Conservation (phyloP, 2,888 invertebrate species). For the Drosophila atripex region DNA sequence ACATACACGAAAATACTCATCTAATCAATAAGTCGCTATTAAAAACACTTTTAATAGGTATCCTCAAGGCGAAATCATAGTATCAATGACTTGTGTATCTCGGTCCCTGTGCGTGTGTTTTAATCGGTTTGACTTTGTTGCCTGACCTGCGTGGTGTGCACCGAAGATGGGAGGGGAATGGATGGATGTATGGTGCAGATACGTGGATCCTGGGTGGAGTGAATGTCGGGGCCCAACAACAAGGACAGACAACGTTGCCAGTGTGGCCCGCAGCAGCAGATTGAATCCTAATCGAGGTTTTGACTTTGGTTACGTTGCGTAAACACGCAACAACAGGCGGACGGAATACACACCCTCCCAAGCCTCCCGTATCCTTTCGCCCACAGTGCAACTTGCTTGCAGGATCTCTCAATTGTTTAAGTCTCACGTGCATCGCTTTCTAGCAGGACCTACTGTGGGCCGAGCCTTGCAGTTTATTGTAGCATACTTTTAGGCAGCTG, state of each 20-base stretch:
- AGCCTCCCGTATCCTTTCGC: neutral
- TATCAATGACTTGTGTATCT: conserved; percentile 7
- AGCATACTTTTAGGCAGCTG: conserved; percentile 69
- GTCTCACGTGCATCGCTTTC: no score
- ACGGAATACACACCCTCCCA: conserved; percentile 24
- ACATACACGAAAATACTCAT: no score
- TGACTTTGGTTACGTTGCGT: conserved; percentile 83
- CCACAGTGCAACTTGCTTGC: conserved; percentile 23
- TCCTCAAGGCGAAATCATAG: neutral
- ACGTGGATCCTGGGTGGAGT: conserved; percentile 8
- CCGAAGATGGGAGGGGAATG: neutral
- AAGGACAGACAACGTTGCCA: conserved; percentile 55
- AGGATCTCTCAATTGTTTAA: neutral
- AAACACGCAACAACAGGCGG: conserved; percentile 81
- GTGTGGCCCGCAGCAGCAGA: conserved; percentile 67
- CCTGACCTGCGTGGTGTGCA: conserved; percentile 64
- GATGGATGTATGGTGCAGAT: neutral
- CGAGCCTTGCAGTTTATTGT: conserved; percentile 66
- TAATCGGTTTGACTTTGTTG: conserved; percentile 75
- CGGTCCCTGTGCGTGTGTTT: conserved; percentile 49
- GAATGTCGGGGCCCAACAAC: conserved; percentile 21
- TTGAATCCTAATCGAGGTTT: conserved; percentile 83
- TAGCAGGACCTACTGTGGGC: conserved; percentile 13
- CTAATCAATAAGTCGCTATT: neutral
- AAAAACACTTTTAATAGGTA: neutral